Percentiles rank a stretch among this genome's conserved stretches.
phyloP scores from a whole-genome alignment of 2,797 vertebrate species.

The Anguilla marmorata region DNA sequence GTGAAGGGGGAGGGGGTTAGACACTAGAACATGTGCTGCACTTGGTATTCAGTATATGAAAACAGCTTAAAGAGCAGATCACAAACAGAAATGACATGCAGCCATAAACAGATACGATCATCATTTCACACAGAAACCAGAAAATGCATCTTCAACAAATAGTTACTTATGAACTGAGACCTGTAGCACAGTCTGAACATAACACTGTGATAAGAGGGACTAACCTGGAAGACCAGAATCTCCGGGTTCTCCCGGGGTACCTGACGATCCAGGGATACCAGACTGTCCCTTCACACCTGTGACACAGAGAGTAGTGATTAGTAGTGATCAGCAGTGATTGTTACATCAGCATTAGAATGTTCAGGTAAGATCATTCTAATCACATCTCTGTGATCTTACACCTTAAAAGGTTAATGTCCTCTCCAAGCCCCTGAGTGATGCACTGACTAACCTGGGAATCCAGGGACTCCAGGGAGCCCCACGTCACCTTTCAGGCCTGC shows the following conservation, averaged over 20 bases:
- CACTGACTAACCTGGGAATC: slow-evolving; percentile 83
- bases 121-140: not conserved
- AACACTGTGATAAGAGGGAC: slow-evolving; percentile 29
- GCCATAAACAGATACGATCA: not conserved
- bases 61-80: slow-evolving; percentile 17
- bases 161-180: not conserved
- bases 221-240: slow-evolving; percentile 52
- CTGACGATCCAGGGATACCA: slow-evolving; percentile 72
- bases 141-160: slow-evolving; percentile 38
- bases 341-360: not conserved
- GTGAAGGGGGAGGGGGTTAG: slow-evolving; percentile 45
- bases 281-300: slow-evolving; percentile 85
- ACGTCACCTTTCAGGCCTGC: slow-evolving; percentile 86
- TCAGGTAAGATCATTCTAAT: too few species aligned
- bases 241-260: slow-evolving; percentile 53
- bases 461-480: slow-evolving; percentile 83
- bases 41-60: slow-evolving; percentile 46
- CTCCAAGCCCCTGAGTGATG: not conserved
- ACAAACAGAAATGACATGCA: not conserved
- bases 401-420: not conserved
- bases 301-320: slow-evolving; percentile 24
- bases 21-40: slow-evolving; percentile 49
- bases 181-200: slow-evolving; percentile 29
- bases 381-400: too few species aligned
- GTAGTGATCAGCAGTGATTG: not conserved